These are phyloP conservation scores for Spicauda simplicius DNA, from an alignment of 2,888 invertebrate species.

Conservation along the genomic window DNA sequence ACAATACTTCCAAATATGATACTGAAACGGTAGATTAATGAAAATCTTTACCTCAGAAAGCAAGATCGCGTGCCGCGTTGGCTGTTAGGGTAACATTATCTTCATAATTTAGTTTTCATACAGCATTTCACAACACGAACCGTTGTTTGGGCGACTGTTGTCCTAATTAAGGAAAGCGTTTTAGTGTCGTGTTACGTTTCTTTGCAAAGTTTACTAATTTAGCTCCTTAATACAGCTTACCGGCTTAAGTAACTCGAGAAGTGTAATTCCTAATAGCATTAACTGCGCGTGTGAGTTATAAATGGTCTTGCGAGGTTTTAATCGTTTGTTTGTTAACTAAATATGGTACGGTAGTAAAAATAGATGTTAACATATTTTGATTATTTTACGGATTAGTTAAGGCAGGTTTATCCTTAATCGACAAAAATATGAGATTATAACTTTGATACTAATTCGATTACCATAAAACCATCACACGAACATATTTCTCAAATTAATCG, in stretches of 20 bases:
- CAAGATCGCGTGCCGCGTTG: neutral
- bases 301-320: neutral
- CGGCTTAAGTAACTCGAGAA: constrained; percentile 26
- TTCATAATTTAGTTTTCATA: neutral
- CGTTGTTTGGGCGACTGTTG: neutral
- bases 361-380: too few species aligned
- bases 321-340: neutral
- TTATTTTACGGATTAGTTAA: too few species aligned
- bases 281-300: neutral
- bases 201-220: neutral
- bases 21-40: neutral
- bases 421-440: too few species aligned
- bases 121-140: neutral
- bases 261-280: constrained; percentile 30
- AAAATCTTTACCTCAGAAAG: neutral
- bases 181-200: neutral
- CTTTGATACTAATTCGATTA: too few species aligned
- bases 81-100: neutral
- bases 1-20: too few species aligned
- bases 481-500: too few species aligned
- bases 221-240: neutral
- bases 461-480: too few species aligned
- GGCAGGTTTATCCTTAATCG: too few species aligned
- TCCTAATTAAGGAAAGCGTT: neutral
- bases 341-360: too few species aligned